phyloP scores from a whole-genome alignment of 2,113 vertebrate genomes.

The Stegastes partitus region DNA sequence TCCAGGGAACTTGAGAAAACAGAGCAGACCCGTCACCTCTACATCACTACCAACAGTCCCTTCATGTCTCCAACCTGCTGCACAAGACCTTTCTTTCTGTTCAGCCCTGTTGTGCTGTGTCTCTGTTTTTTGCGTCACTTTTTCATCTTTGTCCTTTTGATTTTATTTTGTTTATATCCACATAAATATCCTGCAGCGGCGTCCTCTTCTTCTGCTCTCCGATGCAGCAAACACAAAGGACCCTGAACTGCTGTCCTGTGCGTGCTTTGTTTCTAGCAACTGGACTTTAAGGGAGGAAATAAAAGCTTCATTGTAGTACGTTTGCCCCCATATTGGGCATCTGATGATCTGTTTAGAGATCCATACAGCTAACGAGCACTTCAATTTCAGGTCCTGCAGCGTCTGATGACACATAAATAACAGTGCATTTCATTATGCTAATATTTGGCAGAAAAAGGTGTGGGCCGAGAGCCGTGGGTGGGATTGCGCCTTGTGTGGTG shows the following conservation, averaged over 20 bases:
- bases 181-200: background rate
- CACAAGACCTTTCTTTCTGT: slow-evolving; percentile 11
- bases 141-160: slow-evolving; percentile 12
- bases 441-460: slow-evolving; percentile 48
- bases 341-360: slow-evolving; percentile 62
- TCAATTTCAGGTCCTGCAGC: slow-evolving; percentile 56
- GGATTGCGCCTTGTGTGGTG: slow-evolving; percentile 17
- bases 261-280: slow-evolving; percentile 4
- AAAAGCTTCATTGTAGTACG: slow-evolving; percentile 33
- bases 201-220: slow-evolving; percentile 1
- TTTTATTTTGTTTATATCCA: background rate
- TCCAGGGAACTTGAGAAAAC: slow-evolving; percentile 53
- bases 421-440: slow-evolving; percentile 70
- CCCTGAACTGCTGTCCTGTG: background rate
- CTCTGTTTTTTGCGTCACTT: slow-evolving; percentile 23
- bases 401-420: slow-evolving; percentile 64
- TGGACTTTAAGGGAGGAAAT: slow-evolving; percentile 23
- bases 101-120: slow-evolving; percentile 23
- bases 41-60: background rate
- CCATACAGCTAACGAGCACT: slow-evolving; percentile 51
- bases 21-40: slow-evolving; percentile 35
- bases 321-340: slow-evolving; percentile 30
- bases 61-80: background rate
- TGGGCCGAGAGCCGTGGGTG: slow-evolving; percentile 14
- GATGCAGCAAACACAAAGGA: slow-evolving; percentile 12